Evolutionary conservation across 2,888 invertebrate genomes (phyloP), one percentile per base, ranked within the genome.

Genomic region (Coelogynopora nodosa): DNA sequence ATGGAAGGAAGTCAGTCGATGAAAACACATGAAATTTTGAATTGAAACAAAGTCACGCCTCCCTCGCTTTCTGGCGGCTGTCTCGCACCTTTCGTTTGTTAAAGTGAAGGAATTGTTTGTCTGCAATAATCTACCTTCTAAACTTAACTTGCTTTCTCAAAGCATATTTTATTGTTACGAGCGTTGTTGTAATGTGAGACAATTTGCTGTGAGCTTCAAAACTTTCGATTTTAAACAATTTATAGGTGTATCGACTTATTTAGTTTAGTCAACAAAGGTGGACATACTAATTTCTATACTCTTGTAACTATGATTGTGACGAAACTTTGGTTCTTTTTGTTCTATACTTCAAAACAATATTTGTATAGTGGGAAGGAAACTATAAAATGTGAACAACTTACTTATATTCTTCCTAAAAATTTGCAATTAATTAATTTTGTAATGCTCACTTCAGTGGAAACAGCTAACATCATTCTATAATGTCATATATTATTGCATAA

Each of bases 111-210:
- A 18, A 49, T 49, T 49, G 49, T 49, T 49, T 49, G 49, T 49
- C 49, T 18, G 49, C 18, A n/a, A n/a, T n/a, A n/a, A n/a, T n/a
- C n/a, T n/a, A n/a, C n/a, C n/a, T n/a, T n/a, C n/a, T n/a, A n/a
- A n/a, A n/a, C n/a, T 49, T 13, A 49, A 49, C 49, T 49, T 13
- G 49, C 10, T 49, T 49, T 49, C 18, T 49, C 10, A 49, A 49
- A 49, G 5, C 18, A 49, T 49, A 49, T 49, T 49, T 49, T 5
- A 49, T 49, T 13, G 49, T 49, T 74, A 74, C 5, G 23, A 74
- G 74, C 10, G 5, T 74, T 74, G 74, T 74, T 13, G 74, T 74
- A 74, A 74, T 26, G 23, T 74, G 74, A 74, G 74, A 74, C 74
- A 74, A 74, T 5, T 23, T 74, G 74, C 74, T 74, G 18, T 2